Evolutionary conservation across 2,113 vertebrate genomes (phyloP), one percentile per base, ranked within the genome.

Genomic region (Antigone vipio): DNA sequence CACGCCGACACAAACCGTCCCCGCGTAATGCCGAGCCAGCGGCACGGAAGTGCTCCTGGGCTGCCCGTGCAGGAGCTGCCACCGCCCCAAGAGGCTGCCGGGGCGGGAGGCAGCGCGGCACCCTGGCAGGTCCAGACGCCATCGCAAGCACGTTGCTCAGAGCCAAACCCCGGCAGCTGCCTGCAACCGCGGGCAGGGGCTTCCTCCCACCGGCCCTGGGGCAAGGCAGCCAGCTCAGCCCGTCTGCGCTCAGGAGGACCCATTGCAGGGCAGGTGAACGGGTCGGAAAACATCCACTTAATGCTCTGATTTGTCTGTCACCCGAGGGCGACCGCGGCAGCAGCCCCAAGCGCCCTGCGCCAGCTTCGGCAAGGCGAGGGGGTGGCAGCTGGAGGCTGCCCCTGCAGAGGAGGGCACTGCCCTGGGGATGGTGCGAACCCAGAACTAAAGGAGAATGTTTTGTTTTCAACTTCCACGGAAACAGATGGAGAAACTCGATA

Each of bases 401-500:
- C 84, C 84, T 92, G 82, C 69, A 34, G 85, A 92, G 80, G 89
- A 91, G 91, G 80, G 82, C 84, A 87, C 55, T 85, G 87, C 89
- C 97, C 86, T 85, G 88, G 95, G 94, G 91, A 94, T 95, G 93
- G 91, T 95, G 95, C 52, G 15, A 95, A 94, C 95, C 95, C 94
- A 94, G 89, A 97, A 97, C 97, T 98, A 98, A 98, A 97, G 98
- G 96, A 98, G 96, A 97, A 97, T 98, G 98, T 98, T 98, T 98
- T 98, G 97, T 98, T 98, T 98, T 98, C 98, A 98, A 98, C 98
- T 98, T 98, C 98, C 98, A 98, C 98, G 98, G 98, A 98, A 98
- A 98, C 98, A 98, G 98, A 98, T 98, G 98, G 98, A 98, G 98
- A 98, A 98, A 98, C 96, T 98, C 98, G 96, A 98, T 98, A 98